These are phyloP conservation scores for Phasia obesa DNA, from an alignment of 2,888 invertebrate species.

Conservation along the genomic window DNA sequence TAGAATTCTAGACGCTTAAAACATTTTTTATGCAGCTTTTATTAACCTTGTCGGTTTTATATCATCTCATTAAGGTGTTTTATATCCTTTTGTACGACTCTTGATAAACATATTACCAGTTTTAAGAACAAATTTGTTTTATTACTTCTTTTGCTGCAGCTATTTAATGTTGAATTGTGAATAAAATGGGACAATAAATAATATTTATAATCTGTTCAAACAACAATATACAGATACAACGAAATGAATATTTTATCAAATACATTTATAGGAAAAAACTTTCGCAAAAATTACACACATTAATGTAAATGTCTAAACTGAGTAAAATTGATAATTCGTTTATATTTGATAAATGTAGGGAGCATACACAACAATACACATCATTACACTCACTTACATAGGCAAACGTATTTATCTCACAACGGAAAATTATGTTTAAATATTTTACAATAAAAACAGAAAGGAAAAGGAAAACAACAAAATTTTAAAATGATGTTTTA, in stretches of 20 bases:
- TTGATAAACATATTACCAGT: too few species aligned
- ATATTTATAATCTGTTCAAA: slow-evolving; percentile 15
- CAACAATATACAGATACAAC: background rate
- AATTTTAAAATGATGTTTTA: slow-evolving; percentile 44
- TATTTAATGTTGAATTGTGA: too few species aligned
- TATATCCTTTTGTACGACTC: too few species aligned
- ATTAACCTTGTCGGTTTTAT: too few species aligned
- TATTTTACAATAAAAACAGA: slow-evolving; percentile 20
- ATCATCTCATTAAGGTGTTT: too few species aligned
- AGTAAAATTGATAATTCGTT: background rate
- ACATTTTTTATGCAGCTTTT: too few species aligned
- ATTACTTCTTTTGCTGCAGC: background rate
- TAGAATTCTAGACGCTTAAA: too few species aligned
- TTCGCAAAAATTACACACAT: background rate
- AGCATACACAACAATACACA: background rate
- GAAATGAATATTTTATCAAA: slow-evolving; percentile 5
- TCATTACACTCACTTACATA: background rate
- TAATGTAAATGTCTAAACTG: slow-evolving; percentile 39
- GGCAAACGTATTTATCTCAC: background rate
- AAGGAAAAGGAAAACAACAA: slow-evolving; percentile 32
- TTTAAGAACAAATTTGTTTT: background rate
- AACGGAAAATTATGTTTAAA: slow-evolving; percentile 49
- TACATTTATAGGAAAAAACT: slow-evolving; percentile 7
- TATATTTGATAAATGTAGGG: background rate
- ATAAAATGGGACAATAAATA: background rate